Evolutionary conservation across 2,888 invertebrate genomes (phyloP).

Genomic region (Drosophila nr. perissopoda): DNA sequence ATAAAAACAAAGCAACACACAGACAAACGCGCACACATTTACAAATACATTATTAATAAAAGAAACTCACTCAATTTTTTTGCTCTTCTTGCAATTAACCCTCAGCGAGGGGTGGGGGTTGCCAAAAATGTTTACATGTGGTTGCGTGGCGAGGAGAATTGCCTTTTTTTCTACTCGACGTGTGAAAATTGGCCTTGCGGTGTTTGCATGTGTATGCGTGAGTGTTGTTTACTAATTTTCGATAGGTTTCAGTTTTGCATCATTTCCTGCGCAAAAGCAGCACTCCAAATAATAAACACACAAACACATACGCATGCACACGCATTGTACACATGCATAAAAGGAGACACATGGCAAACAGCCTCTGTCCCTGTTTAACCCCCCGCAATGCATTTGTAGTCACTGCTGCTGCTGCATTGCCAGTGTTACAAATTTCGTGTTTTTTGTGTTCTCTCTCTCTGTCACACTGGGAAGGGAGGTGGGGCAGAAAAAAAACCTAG

Average conservation of each 20-base stretch:
- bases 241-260: conserved; percentile 70
- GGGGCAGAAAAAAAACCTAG: conserved; percentile 13
- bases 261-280: conserved; percentile 69
- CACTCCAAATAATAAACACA: conserved; percentile 46
- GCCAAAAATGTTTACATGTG: conserved; percentile 72
- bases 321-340: conserved; percentile 20
- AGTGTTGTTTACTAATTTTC: conserved; percentile 68
- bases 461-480: conserved; percentile 6
- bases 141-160: conserved; percentile 61
- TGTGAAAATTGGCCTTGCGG: conserved; percentile 72
- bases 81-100: conserved; percentile 50
- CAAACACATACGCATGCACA: conserved; percentile 9
- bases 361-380: conserved; percentile 51
- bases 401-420: conserved; percentile 3
- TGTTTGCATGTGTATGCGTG: conserved; percentile 16
- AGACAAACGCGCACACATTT: conserved; percentile 22
- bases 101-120: conserved; percentile 11
- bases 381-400: conserved; percentile 66
- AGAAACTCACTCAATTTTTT: conserved; percentile 42
- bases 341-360: conserved; percentile 56
- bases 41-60: conserved; percentile 57
- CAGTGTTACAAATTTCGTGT: conserved; percentile 34
- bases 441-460: conserved; percentile 11
- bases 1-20: conserved; percentile 70
- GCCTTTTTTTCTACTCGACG: conserved; percentile 60